Evolutionary conservation across 92 coral and sea anemone species (phyloP), one percentile per base, ranked within the genome.

Genomic region (Paramuricea clavata): DNA sequence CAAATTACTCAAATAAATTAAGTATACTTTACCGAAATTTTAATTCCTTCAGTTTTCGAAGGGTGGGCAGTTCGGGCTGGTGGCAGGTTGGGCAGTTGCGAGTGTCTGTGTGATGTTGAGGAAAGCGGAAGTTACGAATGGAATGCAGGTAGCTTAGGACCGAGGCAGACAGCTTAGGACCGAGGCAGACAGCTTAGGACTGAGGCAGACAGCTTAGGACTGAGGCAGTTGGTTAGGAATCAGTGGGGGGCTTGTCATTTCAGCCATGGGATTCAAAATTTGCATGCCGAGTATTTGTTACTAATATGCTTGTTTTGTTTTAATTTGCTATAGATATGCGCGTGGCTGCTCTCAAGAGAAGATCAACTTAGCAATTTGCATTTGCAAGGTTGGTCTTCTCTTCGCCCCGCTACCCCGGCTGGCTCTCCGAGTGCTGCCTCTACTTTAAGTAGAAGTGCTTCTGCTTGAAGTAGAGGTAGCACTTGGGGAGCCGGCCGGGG

Each of bases 401-500:
- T 47, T 47, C 16, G 52, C 52, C 52, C 9, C 52, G 16, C 52
- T 47, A 47, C 52, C 52, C 52, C 52, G 52, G 52, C 52, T 15
- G 17, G 52, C 52, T 47, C n/a, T 12, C 44, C 44, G 10, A 39
- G 44, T 39, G 44, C 44, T 39, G 10, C 44, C 10, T 39, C 44
- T 10, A 39, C 44, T 39, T 4, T 10, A 39, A 39, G 10, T 39
- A 39, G 5, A 39, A 39, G 44, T 39, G n/a, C n/a, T n/a, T 39
- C 44, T 39, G 10, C 44, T 39, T 39, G 44, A n/a, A n/a, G 44
- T 39, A 10, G 44, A 39, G 10, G 44, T 39, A 39, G 44, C 44
- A 39, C 44, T 39, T 67, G 74, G 74, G 74, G 74, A 67, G 74
- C 41, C 21, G 41, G 74, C 74, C 74, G 39, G 74, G 74, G 74